Evolutionary conservation across 92 coral and sea anemone species (phyloP), one percentile per base, ranked within the genome.

Genomic region (Bergia puertoricense): DNA sequence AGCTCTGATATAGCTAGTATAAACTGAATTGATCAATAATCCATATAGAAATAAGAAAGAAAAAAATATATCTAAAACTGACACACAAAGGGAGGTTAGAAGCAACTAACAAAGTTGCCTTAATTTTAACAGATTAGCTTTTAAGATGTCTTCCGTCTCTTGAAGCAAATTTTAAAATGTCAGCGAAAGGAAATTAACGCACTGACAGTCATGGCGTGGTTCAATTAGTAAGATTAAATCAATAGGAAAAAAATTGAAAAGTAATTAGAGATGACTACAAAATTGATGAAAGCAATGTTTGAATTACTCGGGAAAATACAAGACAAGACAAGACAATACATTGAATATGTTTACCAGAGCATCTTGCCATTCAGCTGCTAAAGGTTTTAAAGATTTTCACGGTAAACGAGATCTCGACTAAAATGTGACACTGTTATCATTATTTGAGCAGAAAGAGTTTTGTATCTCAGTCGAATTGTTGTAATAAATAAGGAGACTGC

Each of bases 211-310:
- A 84, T 18, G 36, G 20, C 62, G 43, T 43, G 46, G 41, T 51
- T 84, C 77, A 45, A 84, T 84, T 84, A 84, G 87, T 71, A 46
- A 71, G 78, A 72, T 48, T 46, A 68, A 44, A 68, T 84, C 79
- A 72, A 84, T 69, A 73, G 77, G 45, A 84, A 45, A 81, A n/a
- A 68, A 72, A 84, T 83, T 51, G 87, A 48, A 73, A 69, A 69
- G 87, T 48, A 84, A 84, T 84, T 84, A 72, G 67, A 42, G 79
- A 14, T 69, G 87, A 84, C 77, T 48, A 18, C 36, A 84, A 84
- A 45, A 48, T 71, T 84, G 59, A 69, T 84, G 79, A 74, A 68
- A 72, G 74, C 38, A 46, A 38, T 37, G 48, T 84, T 84, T 84
- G 87, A 72, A 84, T 84, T 45, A 51, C 44, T 72, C 44, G 78